Conservation (phyloP, 2,113 vertebrate species). For the Anolis sagrei region DNA sequence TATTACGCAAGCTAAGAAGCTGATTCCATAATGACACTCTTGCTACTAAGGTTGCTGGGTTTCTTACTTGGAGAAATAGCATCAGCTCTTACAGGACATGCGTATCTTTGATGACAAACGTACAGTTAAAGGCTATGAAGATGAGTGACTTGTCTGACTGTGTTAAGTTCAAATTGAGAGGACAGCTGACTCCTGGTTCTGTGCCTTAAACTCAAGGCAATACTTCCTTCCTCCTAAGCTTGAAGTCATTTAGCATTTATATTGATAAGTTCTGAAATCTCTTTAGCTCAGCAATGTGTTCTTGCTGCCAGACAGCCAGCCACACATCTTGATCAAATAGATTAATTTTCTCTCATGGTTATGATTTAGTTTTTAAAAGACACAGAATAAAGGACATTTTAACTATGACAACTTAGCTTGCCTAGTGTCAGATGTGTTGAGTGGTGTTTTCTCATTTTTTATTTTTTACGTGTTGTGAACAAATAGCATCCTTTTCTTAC, state of each 20-base stretch:
- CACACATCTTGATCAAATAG: constrained; percentile 43
- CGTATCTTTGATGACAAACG: neutral
- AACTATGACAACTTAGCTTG: constrained; percentile 34
- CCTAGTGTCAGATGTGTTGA: constrained; percentile 29
- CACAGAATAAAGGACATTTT: constrained; percentile 21
- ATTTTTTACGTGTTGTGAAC: constrained; percentile 13
- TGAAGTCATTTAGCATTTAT: constrained; percentile 40
- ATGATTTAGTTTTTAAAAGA: constrained; percentile 43
- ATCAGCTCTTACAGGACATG: neutral
- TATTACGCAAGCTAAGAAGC: neutral
- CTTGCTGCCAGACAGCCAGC: constrained; percentile 37
- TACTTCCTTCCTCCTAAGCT: constrained; percentile 17
- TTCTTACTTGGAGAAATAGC: neutral
- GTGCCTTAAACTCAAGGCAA: constrained; percentile 27
- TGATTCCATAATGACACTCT: too few species aligned
- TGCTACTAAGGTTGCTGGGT: neutral
- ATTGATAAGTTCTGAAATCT: constrained; percentile 40
- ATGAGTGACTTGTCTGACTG: neutral
- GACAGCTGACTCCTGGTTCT: constrained; percentile 4
- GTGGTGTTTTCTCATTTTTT: constrained; percentile 37
- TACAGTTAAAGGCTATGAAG: constrained; percentile 7
- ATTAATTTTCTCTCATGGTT: constrained; percentile 36
- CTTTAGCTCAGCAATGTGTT: constrained; percentile 40
- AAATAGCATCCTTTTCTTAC: neutral
- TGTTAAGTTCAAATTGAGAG: neutral